These are phyloP conservation scores for Xestia rhomboidea DNA, from an alignment of 2,888 invertebrate species.

Conservation along the genomic window DNA sequence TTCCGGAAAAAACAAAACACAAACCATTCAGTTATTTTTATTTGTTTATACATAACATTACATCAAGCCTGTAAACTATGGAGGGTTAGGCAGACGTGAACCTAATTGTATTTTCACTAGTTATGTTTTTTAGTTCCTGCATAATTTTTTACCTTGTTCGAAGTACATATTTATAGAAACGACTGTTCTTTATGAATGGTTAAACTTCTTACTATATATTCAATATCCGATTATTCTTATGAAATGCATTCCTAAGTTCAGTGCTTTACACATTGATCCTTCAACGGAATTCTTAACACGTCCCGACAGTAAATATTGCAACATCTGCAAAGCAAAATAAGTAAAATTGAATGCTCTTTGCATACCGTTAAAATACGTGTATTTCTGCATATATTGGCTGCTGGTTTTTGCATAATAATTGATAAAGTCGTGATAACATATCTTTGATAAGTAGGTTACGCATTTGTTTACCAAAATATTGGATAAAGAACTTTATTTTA, in stretches of 20 bases:
- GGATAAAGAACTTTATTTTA: conserved; percentile 6
- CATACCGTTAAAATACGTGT: conserved; percentile 42
- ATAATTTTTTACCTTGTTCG: not conserved
- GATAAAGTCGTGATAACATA: conserved; percentile 58
- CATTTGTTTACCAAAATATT: conserved; percentile 35
- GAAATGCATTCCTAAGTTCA: conserved; percentile 29
- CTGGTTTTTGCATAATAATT: conserved; percentile 57
- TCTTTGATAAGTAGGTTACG: conserved; percentile 58
- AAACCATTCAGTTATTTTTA: not conserved
- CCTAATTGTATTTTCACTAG: not conserved
- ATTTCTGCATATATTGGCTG: conserved; percentile 50
- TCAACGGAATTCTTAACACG: conserved; percentile 35
- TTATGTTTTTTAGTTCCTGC: not conserved
- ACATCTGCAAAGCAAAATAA: conserved; percentile 52
- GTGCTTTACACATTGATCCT: conserved; percentile 7
- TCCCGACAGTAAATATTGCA: conserved; percentile 38
- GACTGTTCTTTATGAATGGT: not conserved
- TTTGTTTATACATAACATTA: not conserved
- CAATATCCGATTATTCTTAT: not conserved
- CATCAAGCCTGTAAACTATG: not conserved
- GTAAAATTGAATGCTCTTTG: conserved; percentile 41
- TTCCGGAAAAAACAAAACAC: not conserved
- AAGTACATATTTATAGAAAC: not conserved
- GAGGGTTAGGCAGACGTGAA: not conserved
- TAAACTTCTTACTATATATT: not conserved